Evolutionary conservation across 1,140 invertebrate genomes (phyloP), one percentile per base, ranked within the genome.

Genomic region (Leptinotarsa texana): DNA sequence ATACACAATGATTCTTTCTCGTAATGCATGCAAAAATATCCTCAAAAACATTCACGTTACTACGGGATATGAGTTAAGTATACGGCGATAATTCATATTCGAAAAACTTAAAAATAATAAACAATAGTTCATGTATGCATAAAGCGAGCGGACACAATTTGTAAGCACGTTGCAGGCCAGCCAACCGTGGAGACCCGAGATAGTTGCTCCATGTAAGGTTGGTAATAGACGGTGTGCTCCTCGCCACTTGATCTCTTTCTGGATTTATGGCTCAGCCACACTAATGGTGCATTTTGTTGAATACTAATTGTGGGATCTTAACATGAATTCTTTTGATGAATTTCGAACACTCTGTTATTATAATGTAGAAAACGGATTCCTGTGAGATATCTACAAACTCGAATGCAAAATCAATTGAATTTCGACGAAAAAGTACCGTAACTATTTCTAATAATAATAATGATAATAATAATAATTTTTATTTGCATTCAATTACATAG

Each of bases 111-210:
- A 83, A 83, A 83, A 83, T 83, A 80, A 81, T 82, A 83, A 83
- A 83, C 82, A 83, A 83, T 83, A 83, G 81, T 83, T 82, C 82
- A 83, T 83, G 82, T 83, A 83, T 83, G 81, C 82, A 83, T 83
- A 83, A 83, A 83, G 79, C 81, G 80, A 82, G 75, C 81, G 81
- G 81, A 81, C 82, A 83, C 81, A 83, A 83, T 83, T 83, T 83
- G 82, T 83, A 83, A 80, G 51, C 51, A 57, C 79, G 82, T 75
- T 78, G 80, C 78, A 74, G 77, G 69, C 68, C 78, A 82, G 75
- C 79, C 77, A 79, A 83, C 75, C 82, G 82, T 83, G 80, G 81
- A 81, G 82, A 83, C 51, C 51, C 65, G 24, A 49, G 33, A 21
- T 49, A 49, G 42, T 47, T 48, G 77, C 75, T 78, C 79, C 80